Conservation (phyloP, 1,140 invertebrate genomes). For the Marisa cornuarietis region DNA sequence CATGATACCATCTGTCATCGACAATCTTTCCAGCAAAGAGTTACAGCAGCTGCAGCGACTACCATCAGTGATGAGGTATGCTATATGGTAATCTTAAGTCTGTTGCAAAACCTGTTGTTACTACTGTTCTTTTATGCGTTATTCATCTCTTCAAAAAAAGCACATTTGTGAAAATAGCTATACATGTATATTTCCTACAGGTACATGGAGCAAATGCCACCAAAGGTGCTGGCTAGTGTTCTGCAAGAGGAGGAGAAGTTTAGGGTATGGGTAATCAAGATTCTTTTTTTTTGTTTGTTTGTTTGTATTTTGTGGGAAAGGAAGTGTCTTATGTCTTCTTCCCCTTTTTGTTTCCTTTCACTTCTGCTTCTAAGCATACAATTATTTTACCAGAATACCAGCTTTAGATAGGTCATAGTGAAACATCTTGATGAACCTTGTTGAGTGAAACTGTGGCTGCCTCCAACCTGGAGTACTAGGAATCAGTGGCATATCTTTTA, state of each 20-base stretch:
- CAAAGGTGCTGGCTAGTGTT: constrained; percentile 43
- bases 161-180: background rate
- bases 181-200: constrained; percentile 30
- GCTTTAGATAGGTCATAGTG: too few species aligned
- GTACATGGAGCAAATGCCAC: constrained; percentile 51
- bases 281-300: too few species aligned
- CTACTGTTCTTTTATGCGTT: background rate
- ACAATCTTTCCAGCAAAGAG: constrained; percentile 29
- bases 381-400: too few species aligned
- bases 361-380: too few species aligned
- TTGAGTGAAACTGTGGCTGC: too few species aligned
- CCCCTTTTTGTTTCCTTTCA: too few species aligned
- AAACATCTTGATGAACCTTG: too few species aligned
- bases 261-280: constrained; percentile 2
- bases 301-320: too few species aligned
- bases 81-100: background rate
- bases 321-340: too few species aligned
- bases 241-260: constrained; percentile 13
- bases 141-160: background rate
- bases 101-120: too few species aligned
- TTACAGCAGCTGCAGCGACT: constrained; percentile 38
- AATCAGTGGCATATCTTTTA: too few species aligned
- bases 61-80: constrained; percentile 54
- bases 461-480: too few species aligned
- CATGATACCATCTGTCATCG: background rate